Evolutionary conservation across 2,113 vertebrate genomes (phyloP), one percentile per base, ranked within the genome.

Genomic region (Benitochromis conjunctus): DNA sequence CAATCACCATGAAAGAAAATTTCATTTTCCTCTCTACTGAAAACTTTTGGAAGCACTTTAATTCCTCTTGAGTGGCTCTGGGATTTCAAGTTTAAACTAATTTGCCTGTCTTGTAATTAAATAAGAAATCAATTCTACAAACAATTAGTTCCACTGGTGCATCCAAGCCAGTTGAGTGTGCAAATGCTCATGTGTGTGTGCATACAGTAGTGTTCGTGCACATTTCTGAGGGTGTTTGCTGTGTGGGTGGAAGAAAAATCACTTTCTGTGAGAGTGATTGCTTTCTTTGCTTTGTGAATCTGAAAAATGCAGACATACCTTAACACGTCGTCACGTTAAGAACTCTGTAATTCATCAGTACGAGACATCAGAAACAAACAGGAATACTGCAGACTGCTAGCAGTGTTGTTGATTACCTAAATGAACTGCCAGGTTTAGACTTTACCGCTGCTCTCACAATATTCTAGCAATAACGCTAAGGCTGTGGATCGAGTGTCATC

Each of bases 61-160:
- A 94, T 92, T 90, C 82, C 81, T 74, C 71, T 76, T 31, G 56
- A 95, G 88, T 80, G 85, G 81, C 83, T 91, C 56, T 58, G 85
- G 80, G 85, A 81, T 92, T 94, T 92, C 69, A 84, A 78, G 82
- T 92, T 88, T 91, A 87, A 93, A 88, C 92, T 90, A 84, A 94
- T 93, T 94, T 88, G 79, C 83, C 88, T 88, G 81, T 91, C 82
- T 86, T 89, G 86, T 91, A 93, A 95, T 95, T 95, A 92, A 94
- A 95, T 94, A 91, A 95, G 86, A 93, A 94, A 92, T 92, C 83
- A 91, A 91, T 94, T 90, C 71, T 64, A 90, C 80, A 94, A 94
- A 92, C 91, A 92, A 94, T 93, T 94, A 91, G 91, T 82, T 93
- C 91, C 18, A 71, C 85, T 31, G 46, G 88, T 83, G 88, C 55